Base-by-base conservation (phyloP, 2,113 vertebrate species). In the Electrona antarctica region DNA sequence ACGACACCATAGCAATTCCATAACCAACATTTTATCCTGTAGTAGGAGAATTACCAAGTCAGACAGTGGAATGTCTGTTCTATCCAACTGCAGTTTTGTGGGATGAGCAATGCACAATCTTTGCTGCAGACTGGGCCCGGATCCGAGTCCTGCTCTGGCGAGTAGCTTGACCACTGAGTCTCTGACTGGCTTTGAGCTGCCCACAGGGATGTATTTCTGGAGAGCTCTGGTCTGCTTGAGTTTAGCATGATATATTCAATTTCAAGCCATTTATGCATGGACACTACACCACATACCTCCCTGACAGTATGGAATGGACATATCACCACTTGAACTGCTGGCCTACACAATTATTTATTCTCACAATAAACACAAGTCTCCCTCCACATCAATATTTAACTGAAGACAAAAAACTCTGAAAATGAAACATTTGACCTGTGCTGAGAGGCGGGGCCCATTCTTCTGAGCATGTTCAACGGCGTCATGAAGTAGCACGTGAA, bases 401-500 rank as follows among this genome's bases (percentile, higher is more conserved):
- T 4, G 33, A 41, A 41, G 33, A 33, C 29, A 55, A 4, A n/a
- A 14, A 33, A 64, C 45, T 67, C 13, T n/a, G 47, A 54, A 9
- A 45, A 28, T 57, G 28, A 48, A 4, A 59, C 7, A 9, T 64
- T 73, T 79, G 64, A 97, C 96, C 95, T 95, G 93, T 57, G 91
- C 84, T 0, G 75, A 83, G 60, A 98, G 71, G 12, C 85, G 88
- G 0, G 85, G 86, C 14, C 92, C 85, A 0, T 90, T 93, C 67
- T 75, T 70, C 61, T 75, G 81, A 29, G 93, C 94, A 8, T 94
- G 92, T 0, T 83, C 15, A 0, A 98, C 59, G 0, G 97, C 95
- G 0, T 95, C 93, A 1, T 74, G 92, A 13, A 98, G 88, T 11
- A 95, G 76, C 0, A 77, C 58, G 55, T 94, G 94, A 47, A 95